Base-by-base conservation (phyloP, 2,888 invertebrate genomes). In the Dexiosoma caninum region DNA sequence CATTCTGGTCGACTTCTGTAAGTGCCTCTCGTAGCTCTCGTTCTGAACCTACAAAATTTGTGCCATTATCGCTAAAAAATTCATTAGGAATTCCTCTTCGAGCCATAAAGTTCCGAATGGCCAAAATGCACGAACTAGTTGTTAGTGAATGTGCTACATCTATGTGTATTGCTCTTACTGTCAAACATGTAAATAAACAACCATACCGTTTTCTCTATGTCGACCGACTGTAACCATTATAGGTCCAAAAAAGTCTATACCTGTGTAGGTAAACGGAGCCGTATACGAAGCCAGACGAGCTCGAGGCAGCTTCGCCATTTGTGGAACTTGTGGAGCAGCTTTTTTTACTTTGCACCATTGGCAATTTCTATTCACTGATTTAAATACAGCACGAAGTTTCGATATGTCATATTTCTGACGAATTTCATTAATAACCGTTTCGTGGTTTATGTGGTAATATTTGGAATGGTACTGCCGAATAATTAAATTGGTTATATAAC, bases 151-250 rank as follows among this genome's bases (percentile, higher is more conserved):
- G 42, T 1, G 82, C 81, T 2, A 82, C 42, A n/a, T 82, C 81
- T 4, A 83, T 32, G 55, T 82, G 81, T 2, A 81, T 27, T 27
- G 27, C 27, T 27, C 27, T 27, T 6, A 27, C 27, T 6, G 27
- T 27, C 32, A 81, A 49, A 27, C 84, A 83, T 4, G 81, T 81
- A n/a, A 84, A 82, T 30, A 74, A 9, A 27, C 23, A 46, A 2
- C 81, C 81, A 16, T 81, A 81, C 2, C 66, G 23, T 27, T 27
- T 27, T 27, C 27, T 27, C 6, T 27, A 27, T 27, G 27, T 27
- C 2, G n/a, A 37, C n/a, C n/a, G 2, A 37, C 37, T 2, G 37
- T 12, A 1, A 37, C 37, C 12, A 37, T 9, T 2, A 37, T 10
- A 9, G 37, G 37, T 2, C 37, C 37, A 9, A 37, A 37, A n/a